phyloP scores from a whole-genome alignment of 2,797 vertebrate genomes.

The Sebastes iracundus region DNA sequence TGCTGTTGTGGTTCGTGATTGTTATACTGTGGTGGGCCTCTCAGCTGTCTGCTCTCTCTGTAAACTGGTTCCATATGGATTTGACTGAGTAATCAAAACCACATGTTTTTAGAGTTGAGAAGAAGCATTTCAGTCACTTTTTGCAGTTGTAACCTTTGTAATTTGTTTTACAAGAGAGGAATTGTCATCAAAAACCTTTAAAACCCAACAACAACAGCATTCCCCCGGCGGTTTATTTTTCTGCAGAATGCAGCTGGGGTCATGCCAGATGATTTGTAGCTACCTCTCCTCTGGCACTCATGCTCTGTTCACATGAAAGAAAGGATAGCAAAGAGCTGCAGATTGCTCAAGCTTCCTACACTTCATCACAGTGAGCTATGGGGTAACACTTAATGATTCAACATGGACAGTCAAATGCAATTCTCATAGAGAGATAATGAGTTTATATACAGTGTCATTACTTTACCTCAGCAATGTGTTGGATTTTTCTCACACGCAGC shows the following conservation, averaged over 20 bases:
- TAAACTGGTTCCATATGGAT: background rate
- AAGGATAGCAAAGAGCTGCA: background rate
- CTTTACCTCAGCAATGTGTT: background rate
- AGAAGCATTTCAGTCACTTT: background rate
- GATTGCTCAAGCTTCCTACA: background rate
- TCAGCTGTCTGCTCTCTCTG: background rate
- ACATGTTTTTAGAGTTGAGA: conserved; percentile 31
- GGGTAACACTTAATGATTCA: background rate
- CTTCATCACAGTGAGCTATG: background rate
- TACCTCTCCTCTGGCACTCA: background rate
- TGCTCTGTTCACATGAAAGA: background rate
- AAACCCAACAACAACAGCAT: background rate
- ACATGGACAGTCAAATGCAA: background rate
- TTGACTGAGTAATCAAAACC: conserved; percentile 24
- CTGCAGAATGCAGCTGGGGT: background rate
- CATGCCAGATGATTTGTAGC: background rate
- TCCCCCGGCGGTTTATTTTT: background rate
- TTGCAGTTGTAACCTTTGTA: background rate
- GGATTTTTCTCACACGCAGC: background rate
- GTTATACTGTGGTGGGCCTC: background rate
- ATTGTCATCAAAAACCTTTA: background rate
- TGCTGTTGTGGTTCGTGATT: background rate
- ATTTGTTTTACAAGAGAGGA: background rate
- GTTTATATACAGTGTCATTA: background rate
- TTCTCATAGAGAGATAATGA: background rate